Base-by-base conservation (phyloP, 2,888 invertebrate genomes). In the Leptinotarsa juncta region DNA sequence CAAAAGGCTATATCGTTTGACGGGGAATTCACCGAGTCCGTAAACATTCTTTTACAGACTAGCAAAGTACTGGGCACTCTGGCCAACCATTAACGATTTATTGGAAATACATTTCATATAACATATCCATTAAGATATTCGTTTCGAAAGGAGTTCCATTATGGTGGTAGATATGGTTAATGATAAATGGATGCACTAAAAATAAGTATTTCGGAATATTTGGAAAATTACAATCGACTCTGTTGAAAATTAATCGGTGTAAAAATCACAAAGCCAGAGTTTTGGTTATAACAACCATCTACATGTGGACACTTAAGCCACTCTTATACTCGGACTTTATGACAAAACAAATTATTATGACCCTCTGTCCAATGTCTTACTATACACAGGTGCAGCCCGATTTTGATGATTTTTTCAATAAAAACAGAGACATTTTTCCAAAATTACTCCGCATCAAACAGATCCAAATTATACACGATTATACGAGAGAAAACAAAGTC, bases 101-200 rank as follows among this genome's bases (percentile, higher is more conserved):
- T 71, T 71, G 75, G 71, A 69, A 75, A 70, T 70, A 67, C 60
- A 32, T 50, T 72, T 71, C 55, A 73, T 70, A 75, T 71, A 78
- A 71, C 65, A 55, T 55, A 57, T 20, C 73, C 71, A 76, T 68
- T 69, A 76, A 72, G 73, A 74, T 70, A 72, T 73, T 72, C 73
- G 71, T 70, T 70, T 70, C 57, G 76, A 75, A 75, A 76, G 71
- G 71, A 67, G 66, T 57, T 42, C 78, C 76, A 76, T 76, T 78
- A 76, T 73, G 65, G 67, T 73, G 72, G 69, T 76, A 71, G 73
- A 72, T 42, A 42, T 42, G 42, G 10, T 73, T 76, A 73, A 77
- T 74, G 74, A 71, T 65, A 53, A 67, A 57, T 74, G 55, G 72
- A 72, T 51, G 73, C 53, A 72, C 66, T 32, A 32, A 73, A 57